Evolutionary conservation across 1,140 invertebrate species (phyloP).

Genomic region (Drosophila jambulina): DNA sequence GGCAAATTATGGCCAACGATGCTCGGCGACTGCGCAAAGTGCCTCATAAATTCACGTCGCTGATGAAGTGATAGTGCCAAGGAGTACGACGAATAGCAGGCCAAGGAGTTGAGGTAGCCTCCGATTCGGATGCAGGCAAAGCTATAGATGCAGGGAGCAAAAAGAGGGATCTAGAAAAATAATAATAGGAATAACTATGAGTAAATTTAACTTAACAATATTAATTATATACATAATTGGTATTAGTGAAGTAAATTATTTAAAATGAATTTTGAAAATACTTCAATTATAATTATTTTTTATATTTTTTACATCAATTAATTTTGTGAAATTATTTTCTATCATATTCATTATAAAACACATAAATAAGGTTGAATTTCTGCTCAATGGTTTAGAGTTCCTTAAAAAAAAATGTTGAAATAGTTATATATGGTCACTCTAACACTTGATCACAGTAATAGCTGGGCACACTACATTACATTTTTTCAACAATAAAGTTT

Average conservation of each 20-base stretch:
- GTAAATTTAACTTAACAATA: too few relatives aligned
- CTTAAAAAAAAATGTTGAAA: too few relatives aligned
- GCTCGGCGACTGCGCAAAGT: constrained; percentile 79
- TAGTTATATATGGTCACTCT: too few relatives aligned
- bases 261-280: too few relatives aligned
- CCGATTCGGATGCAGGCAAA: constrained; percentile 18
- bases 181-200: background rate
- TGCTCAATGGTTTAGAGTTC: too few relatives aligned
- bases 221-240: too few relatives aligned
- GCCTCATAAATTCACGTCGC: constrained; percentile 83
- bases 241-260: too few relatives aligned
- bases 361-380: background rate
- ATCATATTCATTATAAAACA: background rate
- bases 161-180: background rate
- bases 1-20: constrained; percentile 79
- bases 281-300: too few relatives aligned
- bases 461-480: too few relatives aligned
- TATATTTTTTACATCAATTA: background rate
- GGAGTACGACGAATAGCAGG: constrained; percentile 32
- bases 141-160: background rate
- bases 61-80: constrained; percentile 77
- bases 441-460: too few relatives aligned
- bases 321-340: background rate
- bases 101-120: constrained; percentile 33
- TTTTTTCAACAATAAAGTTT: too few relatives aligned